Percentiles rank a stretch among this genome's conserved stretches.
Conservation (phyloP, 2,888 invertebrate species). For the Dexiosoma caninum region DNA sequence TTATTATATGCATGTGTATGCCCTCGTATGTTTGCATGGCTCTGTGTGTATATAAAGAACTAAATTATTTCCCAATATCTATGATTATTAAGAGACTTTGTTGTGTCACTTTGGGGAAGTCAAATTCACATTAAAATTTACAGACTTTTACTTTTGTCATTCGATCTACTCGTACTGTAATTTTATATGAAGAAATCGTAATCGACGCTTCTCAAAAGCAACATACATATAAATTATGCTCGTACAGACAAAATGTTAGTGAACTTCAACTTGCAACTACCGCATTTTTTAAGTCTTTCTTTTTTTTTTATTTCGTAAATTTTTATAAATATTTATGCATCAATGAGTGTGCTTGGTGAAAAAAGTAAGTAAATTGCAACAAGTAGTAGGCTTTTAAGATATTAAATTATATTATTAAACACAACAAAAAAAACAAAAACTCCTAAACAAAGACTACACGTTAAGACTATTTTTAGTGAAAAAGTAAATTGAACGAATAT, state of each 20-base stretch:
- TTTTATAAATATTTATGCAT: slow-evolving; percentile 44
- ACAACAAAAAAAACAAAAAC: background rate
- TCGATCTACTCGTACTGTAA: background rate
- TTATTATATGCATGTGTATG: too few species aligned
- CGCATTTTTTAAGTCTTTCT: slow-evolving; percentile 35
- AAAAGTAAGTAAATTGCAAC: background rate
- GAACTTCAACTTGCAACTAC: slow-evolving; percentile 58
- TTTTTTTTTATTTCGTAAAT: background rate
- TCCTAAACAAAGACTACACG: background rate
- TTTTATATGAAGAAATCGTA: slow-evolving; percentile 38
- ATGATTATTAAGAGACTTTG: too few species aligned
- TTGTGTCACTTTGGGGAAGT: background rate
- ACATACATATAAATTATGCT: background rate
- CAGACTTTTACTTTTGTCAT: background rate
- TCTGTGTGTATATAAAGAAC: too few species aligned
- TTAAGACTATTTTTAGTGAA: slow-evolving; percentile 2
- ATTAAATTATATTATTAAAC: slow-evolving; percentile 18
- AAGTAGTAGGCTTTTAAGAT: slow-evolving; percentile 21
- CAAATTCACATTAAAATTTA: background rate
- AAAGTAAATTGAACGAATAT: slow-evolving; percentile 12
- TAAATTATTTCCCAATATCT: too few species aligned
- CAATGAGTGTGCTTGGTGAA: slow-evolving; percentile 3
- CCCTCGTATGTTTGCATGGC: too few species aligned
- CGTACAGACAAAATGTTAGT: slow-evolving; percentile 44
- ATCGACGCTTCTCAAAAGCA: background rate